A percentile compares a stretch with the other conserved stretches of the same genome.
Evolutionary conservation across 2,888 invertebrate species (phyloP).

Genomic region (Drosophila anomelani): DNA sequence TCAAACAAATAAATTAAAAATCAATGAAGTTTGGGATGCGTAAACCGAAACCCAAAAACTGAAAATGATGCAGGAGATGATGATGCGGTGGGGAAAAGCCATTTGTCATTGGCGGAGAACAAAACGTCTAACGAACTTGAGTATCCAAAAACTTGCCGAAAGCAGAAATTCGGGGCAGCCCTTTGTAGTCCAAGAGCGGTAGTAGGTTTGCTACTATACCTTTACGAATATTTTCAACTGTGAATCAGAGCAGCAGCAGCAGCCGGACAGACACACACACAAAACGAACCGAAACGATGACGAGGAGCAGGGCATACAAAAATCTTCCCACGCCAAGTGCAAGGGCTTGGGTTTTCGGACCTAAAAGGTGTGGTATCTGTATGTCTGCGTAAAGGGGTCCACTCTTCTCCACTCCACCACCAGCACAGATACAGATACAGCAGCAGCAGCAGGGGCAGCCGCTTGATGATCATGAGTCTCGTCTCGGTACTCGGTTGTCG

Average conservation of each 20-base stretch:
- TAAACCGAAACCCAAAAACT: slow-evolving; percentile 5
- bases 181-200: slow-evolving; percentile 43
- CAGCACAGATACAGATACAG: slow-evolving; percentile 34
- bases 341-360: slow-evolving; percentile 59
- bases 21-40: slow-evolving; percentile 63
- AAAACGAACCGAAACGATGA: slow-evolving; percentile 36
- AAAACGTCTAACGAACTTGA: slow-evolving; percentile 77
- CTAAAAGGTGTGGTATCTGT: slow-evolving; percentile 66
- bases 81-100: slow-evolving; percentile 58
- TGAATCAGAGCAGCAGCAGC: slow-evolving; percentile 74
- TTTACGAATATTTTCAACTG: slow-evolving; percentile 40
- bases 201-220: slow-evolving; percentile 19
- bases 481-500: slow-evolving; percentile 1
- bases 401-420: slow-evolving; percentile 16
- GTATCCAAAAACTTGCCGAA: slow-evolving; percentile 43
- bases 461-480: slow-evolving; percentile 60
- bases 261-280: slow-evolving; percentile 3
- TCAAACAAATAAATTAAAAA: slow-evolving; percentile 79
- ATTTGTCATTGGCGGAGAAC: slow-evolving; percentile 74
- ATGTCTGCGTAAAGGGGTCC: slow-evolving; percentile 47
- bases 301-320: slow-evolving; percentile 62
- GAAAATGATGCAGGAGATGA: slow-evolving; percentile 8
- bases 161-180: slow-evolving; percentile 44
- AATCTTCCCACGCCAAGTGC: slow-evolving; percentile 85
- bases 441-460: slow-evolving; percentile 42